Conservation (phyloP, 2,888 invertebrate species). For the Sialis lutaria region DNA sequence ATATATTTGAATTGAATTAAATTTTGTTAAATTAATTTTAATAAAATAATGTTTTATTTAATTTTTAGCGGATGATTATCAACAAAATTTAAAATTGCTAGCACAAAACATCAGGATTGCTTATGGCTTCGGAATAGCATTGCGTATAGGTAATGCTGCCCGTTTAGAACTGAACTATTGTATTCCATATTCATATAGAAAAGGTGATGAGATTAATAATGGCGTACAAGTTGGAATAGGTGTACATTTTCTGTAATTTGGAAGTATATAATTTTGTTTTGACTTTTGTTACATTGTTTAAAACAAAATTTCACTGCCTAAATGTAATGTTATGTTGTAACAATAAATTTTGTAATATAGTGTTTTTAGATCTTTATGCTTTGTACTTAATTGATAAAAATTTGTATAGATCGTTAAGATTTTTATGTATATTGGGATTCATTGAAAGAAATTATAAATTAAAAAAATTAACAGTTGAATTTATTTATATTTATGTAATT, state of each 20-base stretch:
- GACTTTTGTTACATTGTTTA: not conserved
- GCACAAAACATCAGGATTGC: constrained; percentile 46
- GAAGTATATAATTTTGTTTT: not conserved
- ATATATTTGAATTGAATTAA: too few relatives aligned
- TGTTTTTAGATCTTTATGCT: not conserved
- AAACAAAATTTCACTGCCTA: not conserved
- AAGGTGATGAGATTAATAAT: constrained; percentile 43
- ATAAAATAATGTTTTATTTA: not conserved
- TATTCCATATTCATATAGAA: constrained; percentile 47
- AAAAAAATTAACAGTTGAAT: not conserved
- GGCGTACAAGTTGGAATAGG: constrained; percentile 78
- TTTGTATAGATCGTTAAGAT: too few relatives aligned
- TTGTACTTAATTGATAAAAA: not conserved
- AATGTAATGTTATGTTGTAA: not conserved
- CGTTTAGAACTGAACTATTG: constrained; percentile 91
- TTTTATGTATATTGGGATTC: too few relatives aligned
- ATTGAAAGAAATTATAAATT: too few relatives aligned
- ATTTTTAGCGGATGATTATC: constrained; percentile 24
- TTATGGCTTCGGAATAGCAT: constrained; percentile 67
- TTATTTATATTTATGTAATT: not conserved
- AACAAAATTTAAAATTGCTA: constrained; percentile 25
- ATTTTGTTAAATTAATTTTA: too few relatives aligned
- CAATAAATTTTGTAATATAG: constrained; percentile 1
- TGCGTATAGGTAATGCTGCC: constrained; percentile 71
- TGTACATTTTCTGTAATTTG: constrained; percentile 52